phyloP scores from a whole-genome alignment of 2,797 vertebrate genomes.

The Coccyzus lansbergi region DNA sequence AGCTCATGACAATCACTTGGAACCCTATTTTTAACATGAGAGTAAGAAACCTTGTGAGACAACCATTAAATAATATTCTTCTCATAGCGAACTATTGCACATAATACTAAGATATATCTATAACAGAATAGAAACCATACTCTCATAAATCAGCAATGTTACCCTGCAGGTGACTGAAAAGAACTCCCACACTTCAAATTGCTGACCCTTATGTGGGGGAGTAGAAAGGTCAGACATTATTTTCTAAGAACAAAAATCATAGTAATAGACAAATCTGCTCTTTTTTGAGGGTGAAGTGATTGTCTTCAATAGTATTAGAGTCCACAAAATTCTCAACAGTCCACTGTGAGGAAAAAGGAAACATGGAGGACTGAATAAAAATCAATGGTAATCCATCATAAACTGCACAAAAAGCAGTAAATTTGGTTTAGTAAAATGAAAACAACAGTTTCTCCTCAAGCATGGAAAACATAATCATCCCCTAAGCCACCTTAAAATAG shows the following conservation, averaged over 20 bases:
- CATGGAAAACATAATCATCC: constrained; percentile 7
- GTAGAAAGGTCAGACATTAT: not conserved
- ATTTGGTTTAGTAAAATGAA: constrained; percentile 26
- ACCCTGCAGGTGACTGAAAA: not conserved
- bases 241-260: not conserved
- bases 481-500: not conserved
- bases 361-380: constrained; percentile 1
- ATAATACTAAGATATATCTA: not conserved
- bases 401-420: not conserved
- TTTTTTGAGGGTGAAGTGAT: not conserved
- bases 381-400: not conserved
- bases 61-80: not conserved
- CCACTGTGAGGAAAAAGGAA: not conserved
- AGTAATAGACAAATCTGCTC: not conserved
- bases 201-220: not conserved
- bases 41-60: not conserved
- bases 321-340: not conserved
- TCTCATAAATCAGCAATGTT: not conserved
- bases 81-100: not conserved
- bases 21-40: not conserved
- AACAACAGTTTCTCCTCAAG: constrained; percentile 6
- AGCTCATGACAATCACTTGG: not conserved
- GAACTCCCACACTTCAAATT: not conserved
- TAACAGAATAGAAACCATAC: not conserved
- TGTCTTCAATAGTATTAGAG: not conserved